These are phyloP conservation scores for Hymenochirus boettgeri DNA, from an alignment of 2,113 vertebrate species.

Conservation along the genomic window DNA sequence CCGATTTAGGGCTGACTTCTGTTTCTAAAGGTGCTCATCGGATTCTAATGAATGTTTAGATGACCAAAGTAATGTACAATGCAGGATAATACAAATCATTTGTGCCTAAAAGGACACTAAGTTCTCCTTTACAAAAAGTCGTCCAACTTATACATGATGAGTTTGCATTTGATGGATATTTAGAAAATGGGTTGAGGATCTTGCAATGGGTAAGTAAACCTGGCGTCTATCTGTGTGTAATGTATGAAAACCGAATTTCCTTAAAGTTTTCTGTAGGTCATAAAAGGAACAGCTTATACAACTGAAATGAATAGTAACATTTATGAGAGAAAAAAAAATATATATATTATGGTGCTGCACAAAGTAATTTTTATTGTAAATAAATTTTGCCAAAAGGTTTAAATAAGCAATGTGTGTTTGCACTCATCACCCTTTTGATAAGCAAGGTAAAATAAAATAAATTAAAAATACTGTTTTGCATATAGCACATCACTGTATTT, in stretches of 20 bases:
- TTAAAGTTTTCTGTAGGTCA: too few relatives aligned
- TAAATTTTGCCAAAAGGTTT: too few relatives aligned
- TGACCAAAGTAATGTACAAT: not conserved
- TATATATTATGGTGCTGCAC: too few relatives aligned
- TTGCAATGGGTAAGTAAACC: conserved; percentile 75
- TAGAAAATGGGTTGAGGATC: conserved; percentile 73
- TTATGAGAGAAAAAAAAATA: too few relatives aligned
- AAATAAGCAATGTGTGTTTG: too few relatives aligned
- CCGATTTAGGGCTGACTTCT: not conserved
- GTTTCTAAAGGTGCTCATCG: not conserved
- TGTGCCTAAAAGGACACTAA: conserved; percentile 31
- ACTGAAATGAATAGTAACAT: too few relatives aligned
- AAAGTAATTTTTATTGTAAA: too few relatives aligned
- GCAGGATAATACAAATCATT: conserved; percentile 8
- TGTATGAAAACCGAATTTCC: not conserved
- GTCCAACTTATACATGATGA: conserved; percentile 77
- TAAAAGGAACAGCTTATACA: too few relatives aligned
- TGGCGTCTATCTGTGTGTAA: not conserved
- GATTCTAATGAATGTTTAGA: not conserved
- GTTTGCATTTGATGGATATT: conserved; percentile 71
- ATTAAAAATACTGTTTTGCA: too few relatives aligned
- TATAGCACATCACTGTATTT: too few relatives aligned
- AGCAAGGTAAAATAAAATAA: too few relatives aligned
- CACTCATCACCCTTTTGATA: too few relatives aligned
- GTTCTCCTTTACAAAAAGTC: conserved; percentile 63